phyloP scores from a whole-genome alignment of 2,797 vertebrate genomes.

The Chiloscyllium punctatum region DNA sequence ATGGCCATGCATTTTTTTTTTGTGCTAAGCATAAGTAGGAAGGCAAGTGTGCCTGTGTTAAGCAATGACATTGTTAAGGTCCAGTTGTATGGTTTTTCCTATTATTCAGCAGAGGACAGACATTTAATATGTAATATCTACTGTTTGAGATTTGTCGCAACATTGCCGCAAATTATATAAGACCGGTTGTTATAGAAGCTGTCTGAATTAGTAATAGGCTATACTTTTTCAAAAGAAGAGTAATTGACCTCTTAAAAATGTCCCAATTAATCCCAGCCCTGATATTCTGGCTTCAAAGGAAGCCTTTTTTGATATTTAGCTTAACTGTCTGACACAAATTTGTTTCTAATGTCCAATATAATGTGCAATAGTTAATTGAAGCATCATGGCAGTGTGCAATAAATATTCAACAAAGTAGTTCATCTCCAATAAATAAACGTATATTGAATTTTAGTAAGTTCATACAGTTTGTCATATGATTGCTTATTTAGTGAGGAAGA shows the following conservation, averaged over 20 bases:
- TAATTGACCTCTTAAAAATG: not conserved
- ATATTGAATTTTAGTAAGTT: not conserved
- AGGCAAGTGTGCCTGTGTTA: not conserved
- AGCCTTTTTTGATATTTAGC: not conserved
- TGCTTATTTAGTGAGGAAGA: not conserved
- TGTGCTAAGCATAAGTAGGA: not conserved
- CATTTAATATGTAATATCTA: too few species aligned
- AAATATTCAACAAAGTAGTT: not conserved
- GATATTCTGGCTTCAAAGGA: not conserved
- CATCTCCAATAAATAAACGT: not conserved
- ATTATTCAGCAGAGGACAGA: not conserved
- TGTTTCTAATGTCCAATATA: not conserved
- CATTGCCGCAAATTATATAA: not conserved
- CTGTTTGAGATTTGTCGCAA: not conserved
- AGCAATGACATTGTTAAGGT: not conserved
- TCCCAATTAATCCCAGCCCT: not conserved
- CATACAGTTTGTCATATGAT: not conserved
- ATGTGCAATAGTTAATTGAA: not conserved
- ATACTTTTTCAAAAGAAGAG: not conserved
- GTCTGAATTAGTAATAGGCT: not conserved
- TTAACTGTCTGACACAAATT: not conserved
- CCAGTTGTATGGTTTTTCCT: not conserved
- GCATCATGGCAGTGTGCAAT: not conserved
- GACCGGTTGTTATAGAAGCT: not conserved
- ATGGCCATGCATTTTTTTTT: not conserved